Evolutionary conservation across 1,140 invertebrate species (phyloP).

Genomic region (Drosophila sturtevanti): DNA sequence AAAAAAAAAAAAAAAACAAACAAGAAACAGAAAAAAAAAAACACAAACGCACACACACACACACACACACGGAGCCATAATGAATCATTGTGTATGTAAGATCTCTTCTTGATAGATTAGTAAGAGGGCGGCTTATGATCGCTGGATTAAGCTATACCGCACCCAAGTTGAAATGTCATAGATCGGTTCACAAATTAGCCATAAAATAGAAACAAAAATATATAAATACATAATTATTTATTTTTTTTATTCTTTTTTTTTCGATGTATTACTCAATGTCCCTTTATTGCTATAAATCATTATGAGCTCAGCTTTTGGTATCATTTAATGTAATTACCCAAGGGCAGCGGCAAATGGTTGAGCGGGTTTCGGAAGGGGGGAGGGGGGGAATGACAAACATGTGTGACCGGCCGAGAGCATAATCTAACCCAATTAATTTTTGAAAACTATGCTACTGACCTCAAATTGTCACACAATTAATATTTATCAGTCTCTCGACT

Average conservation of each 20-base stretch:
- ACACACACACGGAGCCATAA: constrained; percentile 21
- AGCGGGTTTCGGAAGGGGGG: too few species aligned
- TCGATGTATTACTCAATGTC: not conserved
- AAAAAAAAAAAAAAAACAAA: not conserved
- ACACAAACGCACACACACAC: too few species aligned
- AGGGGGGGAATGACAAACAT: constrained; percentile 7
- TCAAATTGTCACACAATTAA: constrained; percentile 74
- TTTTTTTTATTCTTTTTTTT: constrained; percentile 19
- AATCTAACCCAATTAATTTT: constrained; percentile 67
- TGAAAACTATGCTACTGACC: constrained; percentile 55
- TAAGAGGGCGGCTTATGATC: not conserved
- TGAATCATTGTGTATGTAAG: constrained; percentile 56
- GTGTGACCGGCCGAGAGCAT: constrained; percentile 23
- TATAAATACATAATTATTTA: constrained; percentile 28
- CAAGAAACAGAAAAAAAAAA: not conserved
- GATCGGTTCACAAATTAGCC: constrained; percentile 58
- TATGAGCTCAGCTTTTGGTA: constrained; percentile 29
- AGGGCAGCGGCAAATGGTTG: too few species aligned
- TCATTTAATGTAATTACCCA: constrained; percentile 53
- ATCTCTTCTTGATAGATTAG: constrained; percentile 38
- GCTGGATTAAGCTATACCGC: constrained; percentile 14
- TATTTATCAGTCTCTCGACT: constrained; percentile 65
- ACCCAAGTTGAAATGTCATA: constrained; percentile 52
- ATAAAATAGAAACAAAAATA: constrained; percentile 43
- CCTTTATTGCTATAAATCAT: constrained; percentile 63